Percentiles rank a stretch among this genome's conserved stretches.
phyloP scores from a whole-genome alignment of 1,140 invertebrate species.

The Brachionus paranguensis region DNA sequence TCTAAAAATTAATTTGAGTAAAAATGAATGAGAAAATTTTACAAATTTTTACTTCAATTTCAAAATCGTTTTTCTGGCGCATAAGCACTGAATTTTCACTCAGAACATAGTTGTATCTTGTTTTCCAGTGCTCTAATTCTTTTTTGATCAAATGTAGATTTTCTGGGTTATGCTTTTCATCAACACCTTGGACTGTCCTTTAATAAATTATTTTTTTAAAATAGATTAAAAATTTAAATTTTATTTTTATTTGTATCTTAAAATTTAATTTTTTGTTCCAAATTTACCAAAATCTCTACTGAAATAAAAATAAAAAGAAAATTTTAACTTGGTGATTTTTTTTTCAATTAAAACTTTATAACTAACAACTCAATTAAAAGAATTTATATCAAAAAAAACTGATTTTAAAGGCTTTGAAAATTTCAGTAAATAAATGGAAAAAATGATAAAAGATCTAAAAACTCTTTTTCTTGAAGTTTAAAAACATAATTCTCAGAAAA shows the following conservation, averaged over 20 bases:
- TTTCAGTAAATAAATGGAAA: no score
- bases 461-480: no score
- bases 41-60: slow-evolving; percentile 19
- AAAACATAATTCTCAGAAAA: no score
- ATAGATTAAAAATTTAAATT: not conserved
- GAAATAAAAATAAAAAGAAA: no score
- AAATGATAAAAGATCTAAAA: no score
- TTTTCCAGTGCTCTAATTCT: slow-evolving; percentile 36
- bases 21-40: not conserved
- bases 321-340: no score
- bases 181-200: not conserved
- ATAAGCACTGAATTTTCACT: slow-evolving; percentile 12
- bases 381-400: no score
- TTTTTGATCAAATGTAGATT: not conserved
- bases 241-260: not conserved
- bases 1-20: not conserved
- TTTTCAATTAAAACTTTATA: no score
- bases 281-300: no score
- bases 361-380: no score
- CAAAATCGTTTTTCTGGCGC: slow-evolving; percentile 8
- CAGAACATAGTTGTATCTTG: slow-evolving; percentile 24
- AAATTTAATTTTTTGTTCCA: not conserved
- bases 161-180: not conserved
- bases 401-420: no score
- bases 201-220: not conserved